These are phyloP conservation scores for Adela reaumurella DNA, from an alignment of 2,888 invertebrate species.

Conservation along the genomic window DNA sequence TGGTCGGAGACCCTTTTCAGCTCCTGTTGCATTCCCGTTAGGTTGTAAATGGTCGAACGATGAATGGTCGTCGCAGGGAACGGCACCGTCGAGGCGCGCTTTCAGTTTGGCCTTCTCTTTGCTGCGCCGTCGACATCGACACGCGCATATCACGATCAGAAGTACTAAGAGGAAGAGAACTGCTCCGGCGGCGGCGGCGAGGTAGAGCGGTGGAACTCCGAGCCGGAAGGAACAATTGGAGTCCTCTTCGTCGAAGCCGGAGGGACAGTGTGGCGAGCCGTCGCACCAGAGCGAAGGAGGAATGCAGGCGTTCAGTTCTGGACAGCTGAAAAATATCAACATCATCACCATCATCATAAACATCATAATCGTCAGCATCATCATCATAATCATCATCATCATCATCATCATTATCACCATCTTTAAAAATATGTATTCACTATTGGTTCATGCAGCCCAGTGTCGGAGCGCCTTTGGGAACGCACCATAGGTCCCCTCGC, in stretches of 20 bases:
- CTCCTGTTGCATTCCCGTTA: slow-evolving; percentile 26
- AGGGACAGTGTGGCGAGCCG: slow-evolving; percentile 73
- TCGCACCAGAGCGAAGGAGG: slow-evolving; percentile 78
- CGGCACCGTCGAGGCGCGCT: slow-evolving; percentile 55
- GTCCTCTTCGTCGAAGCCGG: slow-evolving; percentile 78
- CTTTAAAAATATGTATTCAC: no score
- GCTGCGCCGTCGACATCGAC: slow-evolving; percentile 55
- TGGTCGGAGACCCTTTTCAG: slow-evolving; percentile 13
- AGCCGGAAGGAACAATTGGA: slow-evolving; percentile 69
- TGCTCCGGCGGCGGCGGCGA: slow-evolving; percentile 62
- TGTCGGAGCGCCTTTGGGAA: no score
- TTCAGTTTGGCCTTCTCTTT: slow-evolving; percentile 53
- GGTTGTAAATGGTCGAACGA: slow-evolving; percentile 58
- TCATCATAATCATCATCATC: no score
- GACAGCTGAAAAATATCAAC: slow-evolving; percentile 56
- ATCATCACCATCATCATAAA: no score
- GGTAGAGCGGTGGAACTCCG: slow-evolving; percentile 63
- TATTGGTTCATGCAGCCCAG: no score
- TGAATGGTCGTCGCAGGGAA: slow-evolving; percentile 54
- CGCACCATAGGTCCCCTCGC: no score
- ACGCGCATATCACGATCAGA: slow-evolving; percentile 58
- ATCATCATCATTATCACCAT: no score
- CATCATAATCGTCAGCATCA: no score
- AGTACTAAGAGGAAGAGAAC: slow-evolving; percentile 59
- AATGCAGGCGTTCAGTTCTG: slow-evolving; percentile 78